Evolutionary conservation across 2,113 vertebrate species (phyloP).

Genomic region (Silurus asotus): DNA sequence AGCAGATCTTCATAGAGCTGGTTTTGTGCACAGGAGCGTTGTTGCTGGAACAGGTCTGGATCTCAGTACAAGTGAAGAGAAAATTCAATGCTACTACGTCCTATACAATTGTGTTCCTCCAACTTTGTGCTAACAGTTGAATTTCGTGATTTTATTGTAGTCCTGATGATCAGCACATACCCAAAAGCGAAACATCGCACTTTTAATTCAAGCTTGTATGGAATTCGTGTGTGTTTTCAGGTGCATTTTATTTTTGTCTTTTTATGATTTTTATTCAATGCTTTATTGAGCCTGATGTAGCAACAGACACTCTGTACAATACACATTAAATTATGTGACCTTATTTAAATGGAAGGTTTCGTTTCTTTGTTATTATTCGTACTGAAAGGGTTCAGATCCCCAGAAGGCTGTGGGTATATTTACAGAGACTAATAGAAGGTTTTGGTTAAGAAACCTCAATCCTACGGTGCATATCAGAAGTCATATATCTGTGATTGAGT

Average conservation of each 20-base stretch:
- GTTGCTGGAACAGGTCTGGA: too few relatives aligned
- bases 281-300: conserved; percentile 45
- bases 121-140: background rate
- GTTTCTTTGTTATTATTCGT: conserved; percentile 8
- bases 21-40: too few relatives aligned
- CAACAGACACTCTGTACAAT: conserved; percentile 43
- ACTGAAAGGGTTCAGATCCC: background rate
- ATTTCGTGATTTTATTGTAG: background rate
- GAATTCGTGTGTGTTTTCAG: conserved; percentile 53
- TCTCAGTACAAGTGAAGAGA: too few relatives aligned
- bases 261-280: conserved; percentile 21
- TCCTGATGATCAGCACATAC: background rate
- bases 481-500: background rate
- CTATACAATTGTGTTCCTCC: too few relatives aligned
- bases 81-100: too few relatives aligned
- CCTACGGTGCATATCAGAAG: background rate
- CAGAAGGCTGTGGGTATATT: background rate
- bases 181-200: background rate
- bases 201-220: conserved; percentile 47
- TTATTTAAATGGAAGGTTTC: conserved; percentile 9
- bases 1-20: too few relatives aligned
- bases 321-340: conserved; percentile 54
- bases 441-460: background rate
- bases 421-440: background rate
- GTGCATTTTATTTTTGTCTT: conserved; percentile 37